phyloP scores from a whole-genome alignment of 2,888 invertebrate genomes.

The Drosophila paracracens region DNA sequence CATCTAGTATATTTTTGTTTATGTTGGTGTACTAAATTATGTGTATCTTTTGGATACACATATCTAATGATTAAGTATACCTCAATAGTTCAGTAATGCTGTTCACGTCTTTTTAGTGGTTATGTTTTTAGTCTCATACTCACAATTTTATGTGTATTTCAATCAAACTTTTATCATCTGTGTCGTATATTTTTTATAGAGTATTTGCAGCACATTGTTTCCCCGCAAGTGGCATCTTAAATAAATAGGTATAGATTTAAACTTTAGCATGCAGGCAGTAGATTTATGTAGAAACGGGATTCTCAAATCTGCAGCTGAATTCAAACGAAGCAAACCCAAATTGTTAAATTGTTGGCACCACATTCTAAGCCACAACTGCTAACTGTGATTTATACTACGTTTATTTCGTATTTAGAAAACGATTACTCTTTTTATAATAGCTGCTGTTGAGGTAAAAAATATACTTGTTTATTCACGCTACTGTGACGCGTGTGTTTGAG shows the following conservation, averaged over 20 bases:
- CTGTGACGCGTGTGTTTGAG: not conserved
- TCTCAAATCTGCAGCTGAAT: conserved; percentile 33
- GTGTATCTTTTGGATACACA: not conserved
- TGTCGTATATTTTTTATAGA: not conserved
- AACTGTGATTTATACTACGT: conserved; percentile 59
- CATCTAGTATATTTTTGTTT: conserved; percentile 4
- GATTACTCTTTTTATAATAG: conserved; percentile 33
- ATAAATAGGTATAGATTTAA: conserved; percentile 16
- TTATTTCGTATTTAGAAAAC: conserved; percentile 50
- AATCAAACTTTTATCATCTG: not conserved
- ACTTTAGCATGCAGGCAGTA: conserved; percentile 4
- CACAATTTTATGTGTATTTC: not conserved
- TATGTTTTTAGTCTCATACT: not conserved
- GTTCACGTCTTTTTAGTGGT: not conserved
- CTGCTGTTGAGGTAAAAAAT: conserved; percentile 29
- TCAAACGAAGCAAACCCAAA: conserved; percentile 18
- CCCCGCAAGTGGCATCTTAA: conserved; percentile 4
- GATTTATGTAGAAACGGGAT: conserved; percentile 11
- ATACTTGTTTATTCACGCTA: conserved; percentile 17
- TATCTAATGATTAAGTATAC: not conserved
- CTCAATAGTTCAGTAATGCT: not conserved
- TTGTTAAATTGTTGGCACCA: conserved; percentile 29
- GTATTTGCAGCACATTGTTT: not conserved
- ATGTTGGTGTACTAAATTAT: conserved; percentile 2
- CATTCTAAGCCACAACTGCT: conserved; percentile 18